A percentile compares a stretch with the other conserved stretches of the same genome.
Conservation (phyloP, 2,797 vertebrate genomes). For the Xiphophorus birchmanni region DNA sequence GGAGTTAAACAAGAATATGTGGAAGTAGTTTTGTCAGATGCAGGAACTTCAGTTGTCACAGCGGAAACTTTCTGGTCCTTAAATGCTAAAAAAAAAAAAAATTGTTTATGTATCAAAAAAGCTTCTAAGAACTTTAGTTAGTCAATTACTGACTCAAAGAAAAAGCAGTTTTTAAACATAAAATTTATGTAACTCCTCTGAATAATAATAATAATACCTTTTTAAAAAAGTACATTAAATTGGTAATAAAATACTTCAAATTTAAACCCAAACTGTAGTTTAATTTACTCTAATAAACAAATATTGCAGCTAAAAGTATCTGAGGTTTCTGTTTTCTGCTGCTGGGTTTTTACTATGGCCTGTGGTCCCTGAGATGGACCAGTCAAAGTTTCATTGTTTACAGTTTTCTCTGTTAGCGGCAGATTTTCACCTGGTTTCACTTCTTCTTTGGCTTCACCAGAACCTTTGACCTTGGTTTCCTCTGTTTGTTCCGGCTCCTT, state of each 20-base stretch:
- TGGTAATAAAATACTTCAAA: not conserved
- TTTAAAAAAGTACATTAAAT: not conserved
- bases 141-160: not conserved
- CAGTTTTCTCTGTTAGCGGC: not conserved
- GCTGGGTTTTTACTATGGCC: not conserved
- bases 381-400: too few species aligned
- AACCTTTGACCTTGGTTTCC: not conserved
- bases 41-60: not conserved
- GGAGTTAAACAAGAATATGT: not conserved
- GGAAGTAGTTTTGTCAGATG: not conserved
- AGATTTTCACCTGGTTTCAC: not conserved
- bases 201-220: too few species aligned
- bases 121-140: not conserved
- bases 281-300: not conserved
- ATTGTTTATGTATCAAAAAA: not conserved
- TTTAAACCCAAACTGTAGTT: not conserved
- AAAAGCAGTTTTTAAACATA: not conserved
- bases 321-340: not conserved
- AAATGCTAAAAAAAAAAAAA: not conserved
- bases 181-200: not conserved
- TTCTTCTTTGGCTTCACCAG: not conserved
- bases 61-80: not conserved
- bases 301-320: not conserved
- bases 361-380: not conserved
- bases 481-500: not conserved